Base-by-base conservation (phyloP, 2,113 vertebrate genomes). In the Callipepla californica region DNA sequence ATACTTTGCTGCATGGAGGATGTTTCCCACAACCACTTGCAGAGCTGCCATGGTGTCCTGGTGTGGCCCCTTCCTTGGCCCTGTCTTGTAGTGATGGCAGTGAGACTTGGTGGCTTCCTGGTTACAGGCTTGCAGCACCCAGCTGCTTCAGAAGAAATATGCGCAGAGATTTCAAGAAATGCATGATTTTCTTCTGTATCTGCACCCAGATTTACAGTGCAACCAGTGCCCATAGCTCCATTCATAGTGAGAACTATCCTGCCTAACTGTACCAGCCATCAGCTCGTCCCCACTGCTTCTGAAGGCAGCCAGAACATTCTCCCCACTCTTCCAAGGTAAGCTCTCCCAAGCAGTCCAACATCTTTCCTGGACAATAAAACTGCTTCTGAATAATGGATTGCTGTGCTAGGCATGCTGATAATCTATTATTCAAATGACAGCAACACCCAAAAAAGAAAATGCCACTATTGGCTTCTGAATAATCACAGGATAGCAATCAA, bases 371-470 rank as follows among this genome's bases (percentile, higher is more conserved):
- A 86, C 1, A 4, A 82, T 34, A 73, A 78, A 73, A 78, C n/a
- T 4, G 3, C 67, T 69, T 75, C 51, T 95, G 80, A 89, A 82
- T 82, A 91, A 92, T 21, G 62, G 73, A 91, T 77, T 3, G 2
- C 66, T 0, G 1, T 47, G 53, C 5, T 1, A 88, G 38, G 53
- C 51, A 14, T 47, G 53, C 44, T 80, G 74, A 48, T 57, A 63
- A 86, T 93, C 23, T 88, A n/a, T 87, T 90, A 85, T 95, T 90
- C 72, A 90, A 87, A 95, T 75, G 58, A 83, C 75, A 90, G 70
- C 70, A 93, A 63, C 80, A 90, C 7, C 34, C 73, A 51, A 83
- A 87, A 93, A 80, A 77, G 55, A 88, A 96, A 88, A 84, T 66
- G 74, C 57, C 77, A 85, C 0, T 0, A 61, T 91, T 81, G 81